Conservation (phyloP, 1,140 invertebrate species). For the Dendrolimus punctatus region DNA sequence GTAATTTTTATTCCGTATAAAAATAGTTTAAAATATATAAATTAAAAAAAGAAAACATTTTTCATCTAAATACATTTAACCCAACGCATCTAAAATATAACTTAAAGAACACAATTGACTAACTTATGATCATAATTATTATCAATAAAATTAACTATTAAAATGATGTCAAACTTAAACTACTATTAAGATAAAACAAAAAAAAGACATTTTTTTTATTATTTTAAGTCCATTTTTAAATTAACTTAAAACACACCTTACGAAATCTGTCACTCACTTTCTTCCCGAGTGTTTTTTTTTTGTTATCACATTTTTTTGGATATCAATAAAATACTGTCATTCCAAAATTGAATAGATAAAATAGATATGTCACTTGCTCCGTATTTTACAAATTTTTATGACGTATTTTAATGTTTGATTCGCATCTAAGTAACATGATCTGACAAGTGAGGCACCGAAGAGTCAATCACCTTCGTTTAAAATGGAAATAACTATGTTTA, state of each 20-base stretch:
- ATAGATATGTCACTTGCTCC: too few relatives aligned
- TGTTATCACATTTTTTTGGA: conserved; percentile 54
- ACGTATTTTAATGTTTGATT: too few relatives aligned
- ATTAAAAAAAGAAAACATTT: too few relatives aligned
- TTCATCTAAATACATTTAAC: too few relatives aligned
- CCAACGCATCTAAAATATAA: conserved; percentile 18
- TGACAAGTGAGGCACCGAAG: too few relatives aligned
- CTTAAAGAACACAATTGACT: conserved; percentile 58
- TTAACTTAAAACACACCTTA: conserved; percentile 49
- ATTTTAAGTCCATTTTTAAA: conserved; percentile 37
- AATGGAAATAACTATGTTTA: too few relatives aligned
- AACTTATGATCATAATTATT: conserved; percentile 13
- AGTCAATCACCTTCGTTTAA: too few relatives aligned
- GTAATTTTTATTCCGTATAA: too few relatives aligned
- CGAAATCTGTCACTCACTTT: conserved; percentile 69
- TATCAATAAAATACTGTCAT: conserved; percentile 34
- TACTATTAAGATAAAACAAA: conserved; percentile 20
- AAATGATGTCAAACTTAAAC: conserved; percentile 3
- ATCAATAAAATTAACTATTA: conserved; percentile 11
- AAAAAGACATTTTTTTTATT: conserved; percentile 18
- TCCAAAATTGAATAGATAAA: not conserved
- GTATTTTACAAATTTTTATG: too few relatives aligned
- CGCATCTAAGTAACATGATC: too few relatives aligned
- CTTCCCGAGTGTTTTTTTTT: conserved; percentile 43
- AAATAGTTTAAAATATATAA: too few relatives aligned